phyloP scores from a whole-genome alignment of 2,797 vertebrate genomes.

The Argentina silus region DNA sequence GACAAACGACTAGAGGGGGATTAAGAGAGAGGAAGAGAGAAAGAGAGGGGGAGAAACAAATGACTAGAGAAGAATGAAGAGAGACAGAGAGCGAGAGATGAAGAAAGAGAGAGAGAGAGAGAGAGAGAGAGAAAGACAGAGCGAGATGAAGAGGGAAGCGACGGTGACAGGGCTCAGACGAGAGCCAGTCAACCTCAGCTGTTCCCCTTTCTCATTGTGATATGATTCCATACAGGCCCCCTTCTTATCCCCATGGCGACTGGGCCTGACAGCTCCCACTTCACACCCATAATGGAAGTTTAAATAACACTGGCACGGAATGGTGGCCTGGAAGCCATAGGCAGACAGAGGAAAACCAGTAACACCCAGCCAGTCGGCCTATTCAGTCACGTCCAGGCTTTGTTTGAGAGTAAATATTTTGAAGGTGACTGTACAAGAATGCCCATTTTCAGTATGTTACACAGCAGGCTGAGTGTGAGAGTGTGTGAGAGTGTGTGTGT shows the following conservation, averaged over 20 bases:
- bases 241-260: slow-evolving; percentile 18
- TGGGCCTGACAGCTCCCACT: slow-evolving; percentile 30
- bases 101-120: background rate
- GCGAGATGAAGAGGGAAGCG: background rate
- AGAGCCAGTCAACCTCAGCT: background rate
- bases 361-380: too few relatives aligned
- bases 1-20: background rate
- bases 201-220: background rate
- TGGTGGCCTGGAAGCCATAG: background rate
- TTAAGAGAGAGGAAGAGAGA: slow-evolving; percentile 2
- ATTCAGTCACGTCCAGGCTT: background rate
- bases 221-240: slow-evolving; percentile 8
- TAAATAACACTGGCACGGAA: slow-evolving; percentile 23
- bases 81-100: slow-evolving; percentile 1
- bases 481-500: slow-evolving; percentile 4
- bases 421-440: background rate
- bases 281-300: slow-evolving; percentile 26
- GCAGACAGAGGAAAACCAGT: background rate
- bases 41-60: slow-evolving; percentile 8
- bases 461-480: background rate
- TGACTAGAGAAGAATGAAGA: background rate
- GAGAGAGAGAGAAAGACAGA: background rate
- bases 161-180: background rate
- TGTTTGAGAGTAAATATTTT: background rate
- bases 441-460: background rate